phyloP scores from a whole-genome alignment of 2,888 invertebrate species.

The Heliconius cydno region DNA sequence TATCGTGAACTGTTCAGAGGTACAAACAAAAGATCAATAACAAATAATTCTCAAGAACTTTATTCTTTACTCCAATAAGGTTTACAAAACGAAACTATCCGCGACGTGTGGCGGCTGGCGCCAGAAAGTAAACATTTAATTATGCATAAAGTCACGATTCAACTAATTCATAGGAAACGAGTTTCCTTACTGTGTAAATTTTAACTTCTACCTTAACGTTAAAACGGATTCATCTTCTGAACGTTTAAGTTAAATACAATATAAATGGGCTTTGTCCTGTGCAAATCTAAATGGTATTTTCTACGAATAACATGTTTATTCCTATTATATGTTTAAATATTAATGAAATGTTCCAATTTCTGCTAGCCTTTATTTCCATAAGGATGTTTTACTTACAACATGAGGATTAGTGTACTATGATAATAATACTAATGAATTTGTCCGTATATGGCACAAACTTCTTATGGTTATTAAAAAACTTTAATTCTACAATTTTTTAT shows the following conservation, averaged over 20 bases:
- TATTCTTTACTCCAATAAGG: conserved; percentile 65
- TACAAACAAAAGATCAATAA: conserved; percentile 56
- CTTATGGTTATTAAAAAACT: not conserved
- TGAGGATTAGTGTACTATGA: not conserved
- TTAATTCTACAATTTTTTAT: not conserved
- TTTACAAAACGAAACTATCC: conserved; percentile 67
- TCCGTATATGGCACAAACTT: not conserved
- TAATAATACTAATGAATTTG: not conserved
- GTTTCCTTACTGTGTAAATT: conserved; percentile 40
- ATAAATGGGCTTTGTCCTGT: not conserved
- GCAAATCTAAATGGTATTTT: not conserved
- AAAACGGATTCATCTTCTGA: not conserved
- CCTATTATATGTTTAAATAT: not conserved
- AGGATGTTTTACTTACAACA: not conserved
- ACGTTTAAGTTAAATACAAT: conserved; percentile 5
- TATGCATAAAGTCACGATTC: conserved; percentile 76
- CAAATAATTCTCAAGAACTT: conserved; percentile 63
- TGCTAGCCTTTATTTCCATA: not conserved
- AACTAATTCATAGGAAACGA: conserved; percentile 60
- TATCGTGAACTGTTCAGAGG: conserved; percentile 32
- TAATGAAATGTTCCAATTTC: not conserved
- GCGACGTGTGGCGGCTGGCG: conserved; percentile 77
- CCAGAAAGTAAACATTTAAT: conserved; percentile 75
- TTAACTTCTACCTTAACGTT: conserved; percentile 27
- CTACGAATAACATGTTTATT: not conserved